Conservation (phyloP, 2,888 invertebrate genomes). For the Scaptomyza flava region DNA sequence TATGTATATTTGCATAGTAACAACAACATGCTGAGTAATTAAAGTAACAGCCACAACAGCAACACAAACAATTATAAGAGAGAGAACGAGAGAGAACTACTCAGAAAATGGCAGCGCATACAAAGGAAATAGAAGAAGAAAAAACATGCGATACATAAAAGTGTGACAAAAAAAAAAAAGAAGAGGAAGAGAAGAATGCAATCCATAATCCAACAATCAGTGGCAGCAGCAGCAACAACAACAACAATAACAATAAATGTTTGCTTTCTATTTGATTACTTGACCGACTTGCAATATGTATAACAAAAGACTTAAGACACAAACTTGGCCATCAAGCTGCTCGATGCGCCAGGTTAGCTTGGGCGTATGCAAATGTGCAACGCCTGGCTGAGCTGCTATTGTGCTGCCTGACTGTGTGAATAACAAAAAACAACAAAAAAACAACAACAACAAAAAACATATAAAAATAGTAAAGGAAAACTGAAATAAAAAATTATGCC, state of each 20-base stretch:
- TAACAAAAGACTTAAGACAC: slow-evolving; percentile 72
- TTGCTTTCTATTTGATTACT: slow-evolving; percentile 74
- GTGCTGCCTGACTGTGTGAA: slow-evolving; percentile 27
- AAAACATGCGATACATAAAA: neutral
- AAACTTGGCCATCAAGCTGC: slow-evolving; percentile 50
- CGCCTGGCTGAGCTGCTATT: slow-evolving; percentile 60
- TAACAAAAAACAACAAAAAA: slow-evolving; percentile 8
- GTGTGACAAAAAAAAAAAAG: neutral
- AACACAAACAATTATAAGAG: slow-evolving; percentile 56
- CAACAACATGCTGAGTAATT: slow-evolving; percentile 64
- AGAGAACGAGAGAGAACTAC: slow-evolving; percentile 7
- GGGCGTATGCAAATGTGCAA: slow-evolving; percentile 72
- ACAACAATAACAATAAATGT: slow-evolving; percentile 51
- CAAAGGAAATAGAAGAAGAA: neutral
- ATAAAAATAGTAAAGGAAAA: neutral
- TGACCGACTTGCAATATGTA: slow-evolving; percentile 62
- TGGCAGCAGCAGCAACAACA: slow-evolving; percentile 22
- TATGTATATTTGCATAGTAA: slow-evolving; percentile 41
- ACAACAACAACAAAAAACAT: neutral
- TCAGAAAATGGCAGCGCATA: slow-evolving; percentile 17
- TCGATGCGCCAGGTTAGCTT: slow-evolving; percentile 11
- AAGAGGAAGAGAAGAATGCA: slow-evolving; percentile 8
- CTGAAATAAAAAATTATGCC: slow-evolving; percentile 17
- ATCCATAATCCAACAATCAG: slow-evolving; percentile 51
- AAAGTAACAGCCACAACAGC: slow-evolving; percentile 58